Base-by-base conservation (phyloP, 2,797 vertebrate genomes). In the Sebastes variabilis region DNA sequence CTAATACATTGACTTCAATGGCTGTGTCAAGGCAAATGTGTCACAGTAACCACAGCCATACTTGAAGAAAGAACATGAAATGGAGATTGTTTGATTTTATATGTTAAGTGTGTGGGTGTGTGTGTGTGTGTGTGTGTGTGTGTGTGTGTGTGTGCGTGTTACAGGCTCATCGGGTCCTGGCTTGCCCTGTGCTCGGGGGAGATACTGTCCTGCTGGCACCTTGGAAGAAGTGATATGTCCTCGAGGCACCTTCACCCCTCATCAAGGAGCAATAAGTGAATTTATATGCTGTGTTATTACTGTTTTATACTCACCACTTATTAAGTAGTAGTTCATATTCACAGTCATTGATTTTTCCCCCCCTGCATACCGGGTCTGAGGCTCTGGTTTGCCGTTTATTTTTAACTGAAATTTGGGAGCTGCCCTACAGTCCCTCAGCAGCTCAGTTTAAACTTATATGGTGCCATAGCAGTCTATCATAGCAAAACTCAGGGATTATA, bases 201-300 rank as follows among this genome's bases (percentile, higher is more conserved):
- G 95, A 87, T 97, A 95, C 86, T 97, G 96, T 71, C 96, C 96
- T 73, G 96, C 96, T 72, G 96, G 96, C 20, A 94, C 94, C 25
- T 73, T 95, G 52, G 82, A 93, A 46, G 96, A 97, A 90, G 89
- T 95, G 29, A 79, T 92, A 54, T 97, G 96, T 87, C 96, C 96
- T 76, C 88, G 65, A 61, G 96, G 96, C 58, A 97, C 96, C 71
- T 97, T 96, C 84, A 97, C 96, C 18, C 95, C 95, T 78, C 95
- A 97, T 85, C 96, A 95, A 90, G 96, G 96, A 71, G 96, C 96
- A n/a, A 90, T 95, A 91, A 96, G 96, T 97, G 18, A 78, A 71
- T 80, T 71, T 65, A 61, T 65, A 54, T 36, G 6, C 7, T 16
- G 0, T 61, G 20, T 68, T 56, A 72, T 69, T 72, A 34, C 30